A percentile compares a stretch with the other conserved stretches of the same genome.
phyloP scores from a whole-genome alignment of 2,797 vertebrate genomes.

The Poeciliopsis infans region DNA sequence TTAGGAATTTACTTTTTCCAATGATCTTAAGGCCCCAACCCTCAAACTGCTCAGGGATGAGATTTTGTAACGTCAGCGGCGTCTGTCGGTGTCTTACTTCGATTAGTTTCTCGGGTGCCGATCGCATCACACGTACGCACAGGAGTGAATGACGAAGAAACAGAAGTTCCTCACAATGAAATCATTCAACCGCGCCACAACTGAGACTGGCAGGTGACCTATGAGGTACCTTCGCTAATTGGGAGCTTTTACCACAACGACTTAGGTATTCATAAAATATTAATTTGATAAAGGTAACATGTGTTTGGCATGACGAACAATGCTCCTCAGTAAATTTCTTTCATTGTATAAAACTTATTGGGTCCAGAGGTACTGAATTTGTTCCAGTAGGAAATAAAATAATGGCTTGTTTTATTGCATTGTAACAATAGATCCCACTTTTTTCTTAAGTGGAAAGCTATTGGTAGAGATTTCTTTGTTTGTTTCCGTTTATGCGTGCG shows the following conservation, averaged over 20 bases:
- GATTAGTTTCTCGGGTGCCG: conserved; percentile 46
- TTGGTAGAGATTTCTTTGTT: conserved; percentile 22
- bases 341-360: conserved; percentile 62
- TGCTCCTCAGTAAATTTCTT: conserved; percentile 61
- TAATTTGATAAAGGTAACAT: conserved; percentile 59
- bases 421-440: conserved; percentile 63
- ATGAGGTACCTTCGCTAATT: conserved; percentile 58
- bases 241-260: conserved; percentile 58
- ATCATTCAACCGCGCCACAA: conserved; percentile 56
- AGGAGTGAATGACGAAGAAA: conserved; percentile 59
- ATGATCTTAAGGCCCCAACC: not conserved
- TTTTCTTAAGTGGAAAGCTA: conserved; percentile 30
- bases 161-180: conserved; percentile 65
- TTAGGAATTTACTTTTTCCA: conserved; percentile 5
- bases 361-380: conserved; percentile 50
- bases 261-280: conserved; percentile 64
- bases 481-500: not conserved
- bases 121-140: conserved; percentile 53
- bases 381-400: conserved; percentile 61
- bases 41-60: conserved; percentile 15
- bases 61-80: conserved; percentile 40
- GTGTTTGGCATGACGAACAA: conserved; percentile 62
- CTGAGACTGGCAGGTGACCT: conserved; percentile 59
- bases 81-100: conserved; percentile 37
- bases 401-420: conserved; percentile 55